Evolutionary conservation across 2,888 invertebrate genomes (phyloP).

Genomic region (Caenorhabditis plicata): DNA sequence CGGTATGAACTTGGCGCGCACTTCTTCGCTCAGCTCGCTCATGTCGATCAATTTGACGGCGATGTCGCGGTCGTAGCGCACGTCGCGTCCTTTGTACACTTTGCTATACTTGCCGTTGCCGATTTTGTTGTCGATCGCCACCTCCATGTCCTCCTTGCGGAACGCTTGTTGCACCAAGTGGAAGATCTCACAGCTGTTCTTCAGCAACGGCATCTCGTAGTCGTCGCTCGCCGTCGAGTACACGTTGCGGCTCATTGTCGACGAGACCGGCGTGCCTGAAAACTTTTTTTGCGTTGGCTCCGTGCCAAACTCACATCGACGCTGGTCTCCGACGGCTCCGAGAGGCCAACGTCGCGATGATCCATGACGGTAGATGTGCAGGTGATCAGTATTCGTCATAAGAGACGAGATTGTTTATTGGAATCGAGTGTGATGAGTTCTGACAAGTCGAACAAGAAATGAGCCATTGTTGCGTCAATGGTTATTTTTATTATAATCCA

Average conservation of each 20-base stretch:
- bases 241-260: constrained; percentile 6
- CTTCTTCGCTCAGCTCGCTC: constrained; percentile 42
- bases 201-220: constrained; percentile 2
- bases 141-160: constrained; percentile 27
- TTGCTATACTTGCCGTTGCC: constrained; percentile 57
- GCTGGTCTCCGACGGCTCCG: neutral
- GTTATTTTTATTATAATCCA: too few species aligned
- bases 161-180: constrained; percentile 21
- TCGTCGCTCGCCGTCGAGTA: neutral
- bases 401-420: too few species aligned
- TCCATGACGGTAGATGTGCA: too few species aligned
- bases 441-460: too few species aligned
- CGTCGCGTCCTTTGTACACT: constrained; percentile 43
- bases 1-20: constrained; percentile 51
- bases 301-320: neutral
- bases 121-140: constrained; percentile 29
- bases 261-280: constrained; percentile 4
- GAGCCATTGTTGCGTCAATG: too few species aligned
- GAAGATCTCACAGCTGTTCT: constrained; percentile 10
- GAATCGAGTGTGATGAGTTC: too few species aligned
- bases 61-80: neutral
- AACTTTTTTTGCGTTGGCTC: neutral
- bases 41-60: constrained; percentile 55
- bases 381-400: too few species aligned
- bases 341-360: too few species aligned